Evolutionary conservation across 1,140 invertebrate genomes (phyloP).

Genomic region (Calosoma granatense): DNA sequence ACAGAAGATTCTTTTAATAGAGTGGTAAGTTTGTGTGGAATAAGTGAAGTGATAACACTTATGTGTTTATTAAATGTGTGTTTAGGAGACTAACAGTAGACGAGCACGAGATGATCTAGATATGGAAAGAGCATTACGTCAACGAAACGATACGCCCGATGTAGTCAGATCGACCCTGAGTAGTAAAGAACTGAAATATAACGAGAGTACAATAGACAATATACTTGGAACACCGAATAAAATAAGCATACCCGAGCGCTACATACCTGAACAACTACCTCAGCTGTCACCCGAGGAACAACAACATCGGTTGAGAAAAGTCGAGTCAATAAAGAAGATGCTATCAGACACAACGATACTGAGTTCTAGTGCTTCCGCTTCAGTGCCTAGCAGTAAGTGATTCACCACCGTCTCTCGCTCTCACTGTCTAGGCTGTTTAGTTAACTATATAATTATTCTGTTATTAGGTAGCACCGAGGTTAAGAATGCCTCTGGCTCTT

Average conservation of each 20-base stretch:
- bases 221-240: conserved; percentile 78
- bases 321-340: conserved; percentile 86
- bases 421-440: too few relatives aligned
- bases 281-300: conserved; percentile 74
- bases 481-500: too few relatives aligned
- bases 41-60: too few relatives aligned
- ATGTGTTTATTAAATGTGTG: background rate
- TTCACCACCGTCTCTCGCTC: too few relatives aligned
- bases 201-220: conserved; percentile 72
- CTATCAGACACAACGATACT: conserved; percentile 56
- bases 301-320: conserved; percentile 69
- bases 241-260: conserved; percentile 83
- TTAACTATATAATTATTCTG: too few relatives aligned
- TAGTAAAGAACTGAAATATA: conserved; percentile 50
- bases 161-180: conserved; percentile 70
- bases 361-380: conserved; percentile 23
- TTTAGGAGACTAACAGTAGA: conserved; percentile 17
- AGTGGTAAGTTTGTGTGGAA: conserved; percentile 11
- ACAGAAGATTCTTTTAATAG: conserved; percentile 19
- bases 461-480: too few relatives aligned
- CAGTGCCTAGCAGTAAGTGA: conserved; percentile 14
- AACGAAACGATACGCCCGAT: conserved; percentile 65
- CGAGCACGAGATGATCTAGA: conserved; percentile 74
- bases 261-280: conserved; percentile 79
- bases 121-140: conserved; percentile 66